A percentile compares a stretch with the other conserved stretches of the same genome.
These are phyloP conservation scores for Passer domesticus DNA, from an alignment of 2,113 vertebrate genomes.

Conservation along the genomic window DNA sequence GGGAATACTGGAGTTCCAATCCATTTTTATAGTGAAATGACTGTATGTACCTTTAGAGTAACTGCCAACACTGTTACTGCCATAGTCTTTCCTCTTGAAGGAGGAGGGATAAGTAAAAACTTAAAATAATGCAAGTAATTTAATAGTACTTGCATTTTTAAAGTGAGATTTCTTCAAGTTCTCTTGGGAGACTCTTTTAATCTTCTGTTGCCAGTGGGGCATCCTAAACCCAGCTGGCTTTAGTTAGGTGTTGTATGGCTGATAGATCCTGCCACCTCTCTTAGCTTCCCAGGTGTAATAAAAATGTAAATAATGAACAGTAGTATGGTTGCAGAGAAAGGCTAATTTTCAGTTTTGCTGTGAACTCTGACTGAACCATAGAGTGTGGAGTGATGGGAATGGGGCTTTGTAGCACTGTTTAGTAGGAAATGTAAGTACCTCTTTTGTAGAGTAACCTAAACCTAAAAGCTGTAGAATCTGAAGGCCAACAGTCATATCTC, in stretches of 20 bases:
- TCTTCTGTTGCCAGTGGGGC: background rate
- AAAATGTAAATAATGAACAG: background rate
- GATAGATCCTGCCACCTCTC: background rate
- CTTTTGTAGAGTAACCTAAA: background rate
- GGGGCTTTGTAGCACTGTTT: background rate
- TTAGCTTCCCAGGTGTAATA: background rate
- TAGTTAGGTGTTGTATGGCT: background rate
- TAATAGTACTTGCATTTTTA: background rate
- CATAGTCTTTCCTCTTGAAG: background rate
- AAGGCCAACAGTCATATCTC: background rate
- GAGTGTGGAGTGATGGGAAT: background rate
- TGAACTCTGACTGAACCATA: background rate
- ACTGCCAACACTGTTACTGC: background rate
- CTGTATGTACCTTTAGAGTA: background rate
- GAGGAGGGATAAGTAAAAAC: background rate
- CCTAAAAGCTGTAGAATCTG: background rate
- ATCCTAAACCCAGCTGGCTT: background rate
- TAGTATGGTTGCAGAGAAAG: background rate
- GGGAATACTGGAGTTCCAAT: background rate
- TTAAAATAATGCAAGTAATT: background rate
- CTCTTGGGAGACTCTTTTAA: background rate
- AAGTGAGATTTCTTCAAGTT: background rate
- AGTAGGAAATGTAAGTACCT: background rate
- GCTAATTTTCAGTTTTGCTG: background rate
- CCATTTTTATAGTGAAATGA: background rate